Conservation (phyloP, 1,140 invertebrate species). For the Himalopsyche phryganea region DNA sequence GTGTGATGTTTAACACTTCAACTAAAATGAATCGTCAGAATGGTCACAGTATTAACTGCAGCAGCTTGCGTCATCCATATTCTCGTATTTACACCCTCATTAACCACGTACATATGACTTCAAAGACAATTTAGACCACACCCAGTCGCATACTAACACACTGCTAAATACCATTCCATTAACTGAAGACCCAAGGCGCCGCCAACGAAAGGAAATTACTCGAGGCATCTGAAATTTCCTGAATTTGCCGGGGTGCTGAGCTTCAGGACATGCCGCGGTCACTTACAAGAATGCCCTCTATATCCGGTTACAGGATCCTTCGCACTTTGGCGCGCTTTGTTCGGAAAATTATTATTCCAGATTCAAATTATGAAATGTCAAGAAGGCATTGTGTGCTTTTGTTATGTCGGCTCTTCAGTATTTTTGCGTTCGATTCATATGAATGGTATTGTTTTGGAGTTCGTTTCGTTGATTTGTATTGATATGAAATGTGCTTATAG, state of each 20-base stretch:
- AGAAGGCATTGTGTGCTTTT: too few species aligned
- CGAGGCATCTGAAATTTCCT: slow-evolving; percentile 18
- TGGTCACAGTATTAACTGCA: neutral
- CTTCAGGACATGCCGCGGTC: slow-evolving; percentile 1
- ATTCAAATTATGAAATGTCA: too few species aligned
- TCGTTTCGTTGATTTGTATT: too few species aligned
- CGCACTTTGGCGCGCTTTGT: too few species aligned
- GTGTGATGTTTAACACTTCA: too few species aligned
- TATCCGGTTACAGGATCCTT: too few species aligned
- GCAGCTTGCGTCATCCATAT: neutral
- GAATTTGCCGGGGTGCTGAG: slow-evolving; percentile 17
- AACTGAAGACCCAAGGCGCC: slow-evolving; percentile 5
- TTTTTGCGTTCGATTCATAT: too few species aligned
- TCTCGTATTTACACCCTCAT: neutral
- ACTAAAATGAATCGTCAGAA: too few species aligned
- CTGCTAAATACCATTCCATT: slow-evolving; percentile 7
- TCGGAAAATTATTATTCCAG: too few species aligned
- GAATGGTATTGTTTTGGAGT: too few species aligned
- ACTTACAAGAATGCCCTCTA: neutral
- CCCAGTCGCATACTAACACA: neutral
- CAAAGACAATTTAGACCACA: slow-evolving; percentile 2
- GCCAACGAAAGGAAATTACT: slow-evolving; percentile 17
- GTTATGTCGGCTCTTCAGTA: too few species aligned
- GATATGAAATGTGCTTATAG: too few species aligned
- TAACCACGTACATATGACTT: neutral